Evolutionary conservation across 2,888 invertebrate species (phyloP).

Genomic region (Meteorus colon): DNA sequence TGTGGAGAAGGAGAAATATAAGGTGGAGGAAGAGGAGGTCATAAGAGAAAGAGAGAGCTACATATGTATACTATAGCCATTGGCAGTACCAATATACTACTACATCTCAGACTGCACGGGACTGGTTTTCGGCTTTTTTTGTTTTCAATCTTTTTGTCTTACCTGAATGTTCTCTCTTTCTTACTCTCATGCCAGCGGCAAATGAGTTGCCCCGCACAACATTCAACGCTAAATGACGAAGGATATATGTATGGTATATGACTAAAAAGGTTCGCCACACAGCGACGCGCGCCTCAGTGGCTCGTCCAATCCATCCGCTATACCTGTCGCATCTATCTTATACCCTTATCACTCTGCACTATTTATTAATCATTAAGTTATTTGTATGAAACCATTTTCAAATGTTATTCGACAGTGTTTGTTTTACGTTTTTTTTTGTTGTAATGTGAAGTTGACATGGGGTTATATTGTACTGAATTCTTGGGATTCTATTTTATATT

Average conservation of each 20-base stretch:
- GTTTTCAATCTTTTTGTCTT: slow-evolving; percentile 42
- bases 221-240: slow-evolving; percentile 22
- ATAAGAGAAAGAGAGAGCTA: slow-evolving; percentile 38
- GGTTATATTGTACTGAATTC: neutral
- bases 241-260: neutral
- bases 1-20: slow-evolving; percentile 46
- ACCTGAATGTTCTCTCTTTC: slow-evolving; percentile 35
- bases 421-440: too few species aligned
- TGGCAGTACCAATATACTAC: slow-evolving; percentile 25
- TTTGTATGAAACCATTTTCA: neutral
- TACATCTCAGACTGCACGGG: slow-evolving; percentile 7
- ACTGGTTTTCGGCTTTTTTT: slow-evolving; percentile 45
- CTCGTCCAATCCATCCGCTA: slow-evolving; percentile 42
- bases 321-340: slow-evolving; percentile 35
- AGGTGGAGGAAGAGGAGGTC: slow-evolving; percentile 37
- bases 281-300: slow-evolving; percentile 27
- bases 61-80: neutral
- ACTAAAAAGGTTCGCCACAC: slow-evolving; percentile 28
- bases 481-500: neutral
- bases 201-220: slow-evolving; percentile 2
- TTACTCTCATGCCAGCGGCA: neutral
- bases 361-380: slow-evolving; percentile 4
- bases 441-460: too few species aligned
- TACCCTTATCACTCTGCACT: neutral
- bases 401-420: neutral